Conservation (phyloP, 2,113 vertebrate genomes). For the Lynx canadensis region DNA sequence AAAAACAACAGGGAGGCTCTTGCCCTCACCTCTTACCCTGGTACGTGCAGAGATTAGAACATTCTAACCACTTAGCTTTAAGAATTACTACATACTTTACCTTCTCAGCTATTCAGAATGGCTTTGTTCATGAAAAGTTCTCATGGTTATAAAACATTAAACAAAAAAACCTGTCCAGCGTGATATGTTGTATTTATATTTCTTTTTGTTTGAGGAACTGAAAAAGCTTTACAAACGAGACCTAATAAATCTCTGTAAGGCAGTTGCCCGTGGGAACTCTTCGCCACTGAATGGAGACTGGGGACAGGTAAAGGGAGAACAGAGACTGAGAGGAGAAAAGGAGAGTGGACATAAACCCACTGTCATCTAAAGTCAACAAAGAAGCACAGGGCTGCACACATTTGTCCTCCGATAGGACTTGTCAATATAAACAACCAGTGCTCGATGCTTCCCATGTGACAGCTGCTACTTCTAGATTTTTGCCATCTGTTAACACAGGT, state of each 20-base stretch:
- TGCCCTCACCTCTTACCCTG: not conserved
- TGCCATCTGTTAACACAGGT: slow-evolving; percentile 67
- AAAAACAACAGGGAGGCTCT: not conserved
- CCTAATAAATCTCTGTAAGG: slow-evolving; percentile 45
- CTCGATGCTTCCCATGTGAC: not conserved
- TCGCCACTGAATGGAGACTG: not conserved
- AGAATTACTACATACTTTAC: not conserved
- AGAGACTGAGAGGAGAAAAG: not conserved
- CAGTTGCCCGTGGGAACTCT: not conserved
- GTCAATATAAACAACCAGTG: not conserved
- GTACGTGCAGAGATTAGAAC: not conserved
- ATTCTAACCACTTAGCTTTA: not conserved
- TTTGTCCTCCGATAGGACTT: not conserved
- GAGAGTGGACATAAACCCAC: not conserved
- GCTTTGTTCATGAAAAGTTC: slow-evolving; percentile 50
- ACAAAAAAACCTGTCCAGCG: not conserved
- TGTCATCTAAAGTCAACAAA: not conserved
- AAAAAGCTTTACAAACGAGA: slow-evolving; percentile 45
- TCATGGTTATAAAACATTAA: slow-evolving; percentile 47
- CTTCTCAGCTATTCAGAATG: slow-evolving; percentile 12
- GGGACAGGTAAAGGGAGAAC: not conserved
- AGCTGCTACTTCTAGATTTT: slow-evolving; percentile 23
- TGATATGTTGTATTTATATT: not conserved
- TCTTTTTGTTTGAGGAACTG: slow-evolving; percentile 48
- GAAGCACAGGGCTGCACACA: not conserved